Conservation (phyloP, 2,888 invertebrate species). For the Diloba caeruleocephala region DNA sequence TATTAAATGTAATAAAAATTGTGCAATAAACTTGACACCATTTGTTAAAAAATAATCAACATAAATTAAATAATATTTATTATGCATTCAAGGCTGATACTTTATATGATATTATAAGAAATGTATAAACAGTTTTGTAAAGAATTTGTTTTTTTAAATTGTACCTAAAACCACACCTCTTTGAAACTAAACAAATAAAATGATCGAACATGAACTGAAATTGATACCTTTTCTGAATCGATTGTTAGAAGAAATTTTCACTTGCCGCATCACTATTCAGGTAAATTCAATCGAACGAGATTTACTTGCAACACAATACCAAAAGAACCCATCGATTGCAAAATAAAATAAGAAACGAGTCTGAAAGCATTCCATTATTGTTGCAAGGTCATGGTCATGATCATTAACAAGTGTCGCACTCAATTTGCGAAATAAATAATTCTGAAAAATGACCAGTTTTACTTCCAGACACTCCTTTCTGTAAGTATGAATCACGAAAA, state of each 20-base stretch:
- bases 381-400: constrained; percentile 39
- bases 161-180: too few relatives aligned
- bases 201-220: constrained; percentile 21
- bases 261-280: constrained; percentile 36
- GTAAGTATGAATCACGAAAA: too few relatives aligned
- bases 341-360: constrained; percentile 37
- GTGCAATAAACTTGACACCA: constrained; percentile 23
- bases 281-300: constrained; percentile 31
- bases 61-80: too few relatives aligned
- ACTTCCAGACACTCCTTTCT: too few relatives aligned
- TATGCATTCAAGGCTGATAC: too few relatives aligned
- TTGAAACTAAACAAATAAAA: constrained; percentile 15
- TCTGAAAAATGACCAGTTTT: constrained; percentile 12
- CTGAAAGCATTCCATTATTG: constrained; percentile 41
- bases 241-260: constrained; percentile 17
- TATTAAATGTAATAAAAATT: constrained; percentile 36
- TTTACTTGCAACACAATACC: constrained; percentile 24
- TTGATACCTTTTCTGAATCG: constrained; percentile 27
- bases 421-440: constrained; percentile 3
- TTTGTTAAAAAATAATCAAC: constrained; percentile 14
- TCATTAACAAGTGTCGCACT: constrained; percentile 26
- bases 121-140: too few relatives aligned
- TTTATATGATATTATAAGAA: too few relatives aligned
- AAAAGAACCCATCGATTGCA: constrained; percentile 33
- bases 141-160: too few relatives aligned